Percentiles rank a stretch among this genome's conserved stretches.
Conservation (phyloP, 2,888 invertebrate species). For the Molanna angustata region DNA sequence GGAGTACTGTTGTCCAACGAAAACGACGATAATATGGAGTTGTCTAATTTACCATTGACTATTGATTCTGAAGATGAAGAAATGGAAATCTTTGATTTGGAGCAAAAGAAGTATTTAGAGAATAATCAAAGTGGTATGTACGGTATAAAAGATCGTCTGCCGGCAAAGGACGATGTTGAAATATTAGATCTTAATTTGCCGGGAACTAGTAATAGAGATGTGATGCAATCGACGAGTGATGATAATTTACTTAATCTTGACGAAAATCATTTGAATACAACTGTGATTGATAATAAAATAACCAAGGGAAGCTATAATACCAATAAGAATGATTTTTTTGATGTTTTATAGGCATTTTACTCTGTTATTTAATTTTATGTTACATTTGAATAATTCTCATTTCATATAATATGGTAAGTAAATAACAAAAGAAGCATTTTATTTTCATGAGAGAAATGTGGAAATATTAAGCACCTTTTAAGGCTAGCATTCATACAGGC, state of each 20-base stretch:
- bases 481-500: no score
- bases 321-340: slow-evolving; percentile 21
- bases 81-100: slow-evolving; percentile 51
- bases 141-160: slow-evolving; percentile 9
- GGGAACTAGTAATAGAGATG: slow-evolving; percentile 14
- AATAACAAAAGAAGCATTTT: no score
- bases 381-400: background rate
- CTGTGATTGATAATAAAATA: slow-evolving; percentile 6
- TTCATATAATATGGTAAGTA: background rate
- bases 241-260: slow-evolving; percentile 26
- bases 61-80: slow-evolving; percentile 55
- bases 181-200: slow-evolving; percentile 28
- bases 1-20: slow-evolving; percentile 52
- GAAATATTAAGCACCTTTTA: no score
- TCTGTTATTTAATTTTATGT: no score
- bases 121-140: background rate
- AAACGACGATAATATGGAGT: slow-evolving; percentile 45
- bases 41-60: slow-evolving; percentile 48
- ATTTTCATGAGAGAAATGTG: no score
- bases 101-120: slow-evolving; percentile 36
- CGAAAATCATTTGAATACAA: slow-evolving; percentile 2
- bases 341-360: slow-evolving; percentile 26
- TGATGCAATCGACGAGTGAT: slow-evolving; percentile 8
- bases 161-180: slow-evolving; percentile 24
- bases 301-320: slow-evolving; percentile 6